These are phyloP conservation scores for Reticulitermes speratus DNA, from an alignment of 1,140 invertebrate species.

Conservation along the genomic window DNA sequence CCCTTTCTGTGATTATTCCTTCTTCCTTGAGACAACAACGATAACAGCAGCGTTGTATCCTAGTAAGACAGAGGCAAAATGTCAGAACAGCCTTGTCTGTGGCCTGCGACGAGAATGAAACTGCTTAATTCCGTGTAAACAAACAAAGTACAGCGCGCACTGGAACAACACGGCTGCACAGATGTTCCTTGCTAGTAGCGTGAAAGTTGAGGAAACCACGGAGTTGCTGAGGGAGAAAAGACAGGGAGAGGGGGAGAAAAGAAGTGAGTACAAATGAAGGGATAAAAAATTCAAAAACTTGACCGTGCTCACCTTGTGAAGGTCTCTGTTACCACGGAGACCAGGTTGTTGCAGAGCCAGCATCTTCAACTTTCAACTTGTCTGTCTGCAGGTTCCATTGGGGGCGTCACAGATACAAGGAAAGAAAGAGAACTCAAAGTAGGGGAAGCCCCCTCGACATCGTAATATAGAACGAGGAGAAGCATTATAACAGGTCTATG, in stretches of 20 bases:
- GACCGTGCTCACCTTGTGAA: slow-evolving; percentile 25
- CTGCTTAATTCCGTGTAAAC: not conserved
- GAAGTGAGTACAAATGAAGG: not conserved
- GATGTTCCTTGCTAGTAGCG: not conserved
- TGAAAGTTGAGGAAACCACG: not conserved
- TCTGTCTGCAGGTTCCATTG: slow-evolving; percentile 2
- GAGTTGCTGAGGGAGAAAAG: not conserved
- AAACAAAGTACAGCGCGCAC: not conserved
- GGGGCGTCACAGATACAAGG: not conserved
- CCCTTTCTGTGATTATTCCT: no score
- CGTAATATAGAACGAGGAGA: not conserved
- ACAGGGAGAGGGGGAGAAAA: not conserved
- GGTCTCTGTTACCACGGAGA: not conserved
- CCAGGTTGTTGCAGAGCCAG: not conserved
- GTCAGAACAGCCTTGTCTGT: no score
- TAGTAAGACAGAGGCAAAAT: no score
- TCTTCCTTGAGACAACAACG: no score
- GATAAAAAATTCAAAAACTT: slow-evolving; percentile 23
- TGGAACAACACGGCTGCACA: not conserved
- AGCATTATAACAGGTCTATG: not conserved
- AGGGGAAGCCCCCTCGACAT: not conserved
- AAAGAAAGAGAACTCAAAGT: not conserved
- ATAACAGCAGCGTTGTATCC: no score
- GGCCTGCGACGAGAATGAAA: no score
- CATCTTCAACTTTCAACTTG: slow-evolving; percentile 16